Evolutionary conservation across 2,888 invertebrate genomes (phyloP).

Genomic region (Agrochola litura): DNA sequence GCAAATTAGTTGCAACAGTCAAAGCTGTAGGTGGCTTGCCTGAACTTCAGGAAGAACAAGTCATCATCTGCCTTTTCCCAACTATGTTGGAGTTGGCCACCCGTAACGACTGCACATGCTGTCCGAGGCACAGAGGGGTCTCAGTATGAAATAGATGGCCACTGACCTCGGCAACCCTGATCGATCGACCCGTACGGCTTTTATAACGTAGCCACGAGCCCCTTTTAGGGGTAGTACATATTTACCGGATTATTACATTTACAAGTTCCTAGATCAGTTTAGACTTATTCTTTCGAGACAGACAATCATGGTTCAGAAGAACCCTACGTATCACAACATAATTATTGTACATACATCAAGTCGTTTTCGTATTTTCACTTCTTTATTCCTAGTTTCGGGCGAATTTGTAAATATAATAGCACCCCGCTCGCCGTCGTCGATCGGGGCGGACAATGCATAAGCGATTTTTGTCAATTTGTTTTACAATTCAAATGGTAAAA

Average conservation of each 20-base stretch:
- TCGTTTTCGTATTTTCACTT: conserved; percentile 66
- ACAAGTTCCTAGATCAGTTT: neutral
- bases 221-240: too few relatives aligned
- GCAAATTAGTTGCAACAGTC: neutral
- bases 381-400: conserved; percentile 64
- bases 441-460: conserved; percentile 77
- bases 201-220: neutral
- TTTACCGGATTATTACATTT: neutral
- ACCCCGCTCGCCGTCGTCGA: conserved; percentile 38
- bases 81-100: neutral
- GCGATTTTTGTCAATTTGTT: conserved; percentile 81
- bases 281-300: neutral
- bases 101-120: neutral
- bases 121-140: too few relatives aligned
- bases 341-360: conserved; percentile 52
- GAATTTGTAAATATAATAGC: conserved; percentile 84
- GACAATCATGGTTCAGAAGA: neutral
- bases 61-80: neutral
- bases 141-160: neutral
- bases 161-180: neutral
- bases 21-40: neutral
- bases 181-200: neutral
- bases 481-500: conserved; percentile 82
- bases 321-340: conserved; percentile 41
- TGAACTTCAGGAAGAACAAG: neutral